Evolutionary conservation across 2,888 invertebrate genomes (phyloP), one percentile per base, ranked within the genome.

Genomic region (Drosophila setosimentum): DNA sequence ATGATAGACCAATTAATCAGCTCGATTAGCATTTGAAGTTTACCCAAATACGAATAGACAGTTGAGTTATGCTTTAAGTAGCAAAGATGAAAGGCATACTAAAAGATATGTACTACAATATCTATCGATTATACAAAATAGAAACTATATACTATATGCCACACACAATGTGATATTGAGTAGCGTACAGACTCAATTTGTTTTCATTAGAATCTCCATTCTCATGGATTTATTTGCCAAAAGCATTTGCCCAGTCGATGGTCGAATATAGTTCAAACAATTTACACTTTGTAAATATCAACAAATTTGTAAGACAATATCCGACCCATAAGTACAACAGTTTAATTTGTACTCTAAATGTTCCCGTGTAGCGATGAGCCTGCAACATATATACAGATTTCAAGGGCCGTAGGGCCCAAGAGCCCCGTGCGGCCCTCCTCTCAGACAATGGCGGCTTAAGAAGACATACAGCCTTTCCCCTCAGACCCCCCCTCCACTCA

Each of bases 401-500:
- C 30, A 53, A 51, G n/a, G n/a, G 74, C 62, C 74, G 21, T 50
- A 60, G 50, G 65, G 42, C 54, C 48, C 66, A 50, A 65, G 50
- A 62, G 37, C 54, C 48, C 63, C 68, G 55, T 58, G 60, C 65
- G 57, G 57, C 35, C 64, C 37, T n/a, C 49, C 29, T 49, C 59
- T 30, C 66, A 64, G 63, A 67, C 76, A 69, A 78, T 78, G 63
- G 75, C 37, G 69, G 77, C 75, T 74, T 69, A 68, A 18, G 74
- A 21, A 74, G 59, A 42, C 68, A 54, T 58, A n/a, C 50, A 7
- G n/a, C 55, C 11, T 3, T 35, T n/a, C n/a, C n/a, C n/a, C n/a
- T n/a, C n/a, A n/a, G n/a, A n/a, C n/a, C 11, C 13, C 7, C 13
- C 4, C 18, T 21, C 13, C 4, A 3, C 16, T 37, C 27, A 24